phyloP scores from a whole-genome alignment of 1,140 invertebrate species.

The Pachyrhynchus sulphureomaculatus region DNA sequence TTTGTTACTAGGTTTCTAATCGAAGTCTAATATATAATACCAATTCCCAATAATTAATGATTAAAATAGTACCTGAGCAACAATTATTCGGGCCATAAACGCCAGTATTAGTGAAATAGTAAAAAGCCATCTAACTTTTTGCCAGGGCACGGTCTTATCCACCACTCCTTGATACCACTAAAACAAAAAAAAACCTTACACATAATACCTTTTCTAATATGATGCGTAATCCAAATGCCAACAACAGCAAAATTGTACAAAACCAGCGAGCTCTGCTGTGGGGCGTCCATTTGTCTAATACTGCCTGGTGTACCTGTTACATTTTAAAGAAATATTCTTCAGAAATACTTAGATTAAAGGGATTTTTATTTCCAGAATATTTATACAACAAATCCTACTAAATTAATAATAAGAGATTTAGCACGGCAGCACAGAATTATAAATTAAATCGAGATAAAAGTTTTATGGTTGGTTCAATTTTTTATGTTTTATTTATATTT shows the following conservation, averaged over 20 bases:
- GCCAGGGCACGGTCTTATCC: slow-evolving; percentile 51
- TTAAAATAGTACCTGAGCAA: slow-evolving; percentile 47
- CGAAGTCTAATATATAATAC: too few species aligned
- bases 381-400: too few species aligned
- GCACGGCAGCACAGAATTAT: too few species aligned
- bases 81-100: slow-evolving; percentile 47
- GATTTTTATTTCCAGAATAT: too few species aligned
- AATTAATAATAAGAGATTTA: too few species aligned
- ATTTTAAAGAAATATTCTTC: neutral
- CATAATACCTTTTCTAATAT: slow-evolving; percentile 60
- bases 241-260: slow-evolving; percentile 56
- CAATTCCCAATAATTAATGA: too few species aligned
- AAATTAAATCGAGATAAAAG: too few species aligned
- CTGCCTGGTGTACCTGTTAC: slow-evolving; percentile 48
- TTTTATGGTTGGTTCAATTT: too few species aligned
- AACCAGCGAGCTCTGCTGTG: slow-evolving; percentile 61
- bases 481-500: too few species aligned
- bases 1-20: too few species aligned
- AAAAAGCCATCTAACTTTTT: slow-evolving; percentile 46
- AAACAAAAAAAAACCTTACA: slow-evolving; percentile 46
- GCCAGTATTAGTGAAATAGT: slow-evolving; percentile 41
- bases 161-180: slow-evolving; percentile 52
- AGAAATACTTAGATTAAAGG: too few species aligned
- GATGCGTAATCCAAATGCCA: slow-evolving; percentile 61
- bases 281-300: slow-evolving; percentile 65